Evolutionary conservation across 2,888 invertebrate species (phyloP).

Genomic region (Drosophila mayaguana): DNA sequence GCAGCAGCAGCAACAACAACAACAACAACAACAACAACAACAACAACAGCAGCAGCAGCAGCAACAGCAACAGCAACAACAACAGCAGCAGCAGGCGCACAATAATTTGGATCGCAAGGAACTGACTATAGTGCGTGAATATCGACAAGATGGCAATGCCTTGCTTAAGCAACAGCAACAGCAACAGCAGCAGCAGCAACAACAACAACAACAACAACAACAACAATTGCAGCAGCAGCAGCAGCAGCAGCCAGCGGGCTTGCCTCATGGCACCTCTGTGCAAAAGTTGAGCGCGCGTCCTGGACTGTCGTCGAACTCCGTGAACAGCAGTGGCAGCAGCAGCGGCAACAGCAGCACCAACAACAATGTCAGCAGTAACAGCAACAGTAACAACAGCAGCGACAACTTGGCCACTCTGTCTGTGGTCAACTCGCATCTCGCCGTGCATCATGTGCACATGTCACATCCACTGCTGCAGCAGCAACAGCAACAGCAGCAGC

Average conservation of each 20-base stretch:
- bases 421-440: conserved; percentile 87
- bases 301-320: conserved; percentile 26
- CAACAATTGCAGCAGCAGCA: conserved; percentile 64
- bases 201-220: conserved; percentile 12
- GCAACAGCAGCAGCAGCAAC: conserved; percentile 46
- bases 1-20: conserved; percentile 26
- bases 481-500: conserved; percentile 22
- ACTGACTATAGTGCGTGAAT: conserved; percentile 85
- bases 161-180: conserved; percentile 72
- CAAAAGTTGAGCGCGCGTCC: conserved; percentile 51
- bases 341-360: conserved; percentile 27
- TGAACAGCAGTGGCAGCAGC: conserved; percentile 21
- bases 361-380: conserved; percentile 28
- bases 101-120: conserved; percentile 75
- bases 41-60: conserved; percentile 32
- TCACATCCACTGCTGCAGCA: conserved; percentile 64
- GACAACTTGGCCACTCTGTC: conserved; percentile 89
- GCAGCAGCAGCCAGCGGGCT: conserved; percentile 38
- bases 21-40: conserved; percentile 11
- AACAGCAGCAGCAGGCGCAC: conserved; percentile 32
- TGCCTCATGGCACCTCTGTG: conserved; percentile 71
- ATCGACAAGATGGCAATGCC: conserved; percentile 81
- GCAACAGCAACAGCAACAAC: conserved; percentile 17
- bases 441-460: conserved; percentile 60
- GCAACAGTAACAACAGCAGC: conserved; percentile 16